These are phyloP conservation scores for Hyperoodon ampullatus DNA, from an alignment of 2,113 vertebrate species.

Conservation along the genomic window DNA sequence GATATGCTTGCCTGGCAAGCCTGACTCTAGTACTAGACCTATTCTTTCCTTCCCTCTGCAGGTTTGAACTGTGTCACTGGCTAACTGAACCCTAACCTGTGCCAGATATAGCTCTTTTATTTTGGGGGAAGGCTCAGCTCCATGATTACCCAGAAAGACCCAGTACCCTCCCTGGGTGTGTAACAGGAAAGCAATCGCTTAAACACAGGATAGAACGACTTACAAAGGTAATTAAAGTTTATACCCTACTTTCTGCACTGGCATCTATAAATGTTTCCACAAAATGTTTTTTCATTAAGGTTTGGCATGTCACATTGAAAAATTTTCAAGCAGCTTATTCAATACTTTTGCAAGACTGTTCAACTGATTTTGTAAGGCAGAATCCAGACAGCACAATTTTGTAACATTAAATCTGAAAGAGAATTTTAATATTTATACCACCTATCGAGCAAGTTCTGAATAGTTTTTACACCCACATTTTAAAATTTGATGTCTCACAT, in stretches of 20 bases:
- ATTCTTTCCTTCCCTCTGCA: not conserved
- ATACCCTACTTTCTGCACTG: not conserved
- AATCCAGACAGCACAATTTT: not conserved
- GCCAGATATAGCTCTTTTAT: conserved; percentile 58
- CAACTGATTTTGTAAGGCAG: not conserved
- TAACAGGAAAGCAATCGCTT: conserved; percentile 55
- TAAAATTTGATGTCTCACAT: not conserved
- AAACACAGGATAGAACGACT: conserved; percentile 59
- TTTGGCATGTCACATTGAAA: not conserved
- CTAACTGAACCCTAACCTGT: not conserved
- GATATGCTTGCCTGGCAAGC: not conserved
- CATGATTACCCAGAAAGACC: conserved; percentile 53
- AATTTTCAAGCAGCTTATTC: conserved; percentile 29
- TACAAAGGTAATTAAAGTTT: conserved; percentile 63
- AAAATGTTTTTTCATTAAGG: conserved; percentile 45
- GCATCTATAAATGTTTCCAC: conserved; percentile 27
- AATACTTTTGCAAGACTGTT: conserved; percentile 2
- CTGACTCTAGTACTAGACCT: not conserved
- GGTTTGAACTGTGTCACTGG: not conserved
- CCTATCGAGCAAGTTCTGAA: not conserved
- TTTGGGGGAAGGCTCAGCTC: conserved; percentile 37
- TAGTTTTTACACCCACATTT: not conserved
- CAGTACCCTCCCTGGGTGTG: conserved; percentile 53
- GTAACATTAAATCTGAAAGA: not conserved
- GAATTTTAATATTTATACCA: conserved; percentile 15